Base-by-base conservation (phyloP, 2,113 vertebrate species). In the Pogonocichla stellata region DNA sequence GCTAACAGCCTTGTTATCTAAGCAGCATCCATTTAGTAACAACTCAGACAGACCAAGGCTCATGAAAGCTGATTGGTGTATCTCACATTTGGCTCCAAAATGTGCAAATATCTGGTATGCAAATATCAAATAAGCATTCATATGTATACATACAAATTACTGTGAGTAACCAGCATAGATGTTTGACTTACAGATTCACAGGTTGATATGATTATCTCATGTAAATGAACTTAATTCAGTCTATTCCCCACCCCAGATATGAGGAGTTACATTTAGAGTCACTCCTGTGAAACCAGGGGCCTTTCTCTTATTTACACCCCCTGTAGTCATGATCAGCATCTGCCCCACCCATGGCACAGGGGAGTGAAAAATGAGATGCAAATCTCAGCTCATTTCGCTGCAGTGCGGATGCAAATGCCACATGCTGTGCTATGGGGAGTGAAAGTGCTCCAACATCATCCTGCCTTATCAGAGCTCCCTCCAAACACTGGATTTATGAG, bases 341-440 rank as follows among this genome's bases (percentile, higher is more conserved):
- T 86, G 43, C 75, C n/a, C 23, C 9, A 26, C 31, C 14, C 28
- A 7, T 3, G 8, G 38, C 34, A 43, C 4, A 10, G 58, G 33
- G 40, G 20, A 82, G 12, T 50, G 24, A 94, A 85, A 93, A 91
- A 91, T 31, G 45, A 85, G 60, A 94, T 90, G 58, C 70, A 95
- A 79, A 94, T 77, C 54, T 75, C 51, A 66, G 34, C 34, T 94
- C 4, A 0, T 89, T 82, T 90, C 38, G 9, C 47, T 80, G 33
- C 66, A 47, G 34, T 4, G 3, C 36, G 40, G 26, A 77, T 80
- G 79, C 50, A 80, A 95, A 85, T 69, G 74, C 23, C 61, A 71
- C 29, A 7, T 58, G 38, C 51, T 85, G 1, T 8, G 26, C 72
- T 80, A 50, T 2, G 17, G 18, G 64, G n/a, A 88, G 53, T 17